Conservation (phyloP, 2,113 vertebrate species). For the Nycticorax nycticorax region DNA sequence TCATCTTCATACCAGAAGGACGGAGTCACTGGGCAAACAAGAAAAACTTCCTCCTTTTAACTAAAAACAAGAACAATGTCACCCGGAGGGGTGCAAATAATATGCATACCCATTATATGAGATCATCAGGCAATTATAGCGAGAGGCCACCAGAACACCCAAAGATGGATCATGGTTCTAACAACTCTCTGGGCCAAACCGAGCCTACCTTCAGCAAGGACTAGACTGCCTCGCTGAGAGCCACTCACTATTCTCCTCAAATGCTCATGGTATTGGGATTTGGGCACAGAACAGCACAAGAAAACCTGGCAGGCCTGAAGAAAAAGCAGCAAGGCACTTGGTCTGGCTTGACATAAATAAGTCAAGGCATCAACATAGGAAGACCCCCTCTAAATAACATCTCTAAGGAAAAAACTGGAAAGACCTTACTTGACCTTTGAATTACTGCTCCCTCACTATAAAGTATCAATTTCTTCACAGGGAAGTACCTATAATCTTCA, state of each 20-base stretch:
- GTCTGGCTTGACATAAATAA: neutral
- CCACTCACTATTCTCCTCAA: neutral
- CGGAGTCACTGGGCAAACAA: constrained; percentile 67
- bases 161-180: fast-evolving
- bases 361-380: neutral
- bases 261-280: fast-evolving
- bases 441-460: neutral
- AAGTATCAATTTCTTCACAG: constrained; percentile 20
- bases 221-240: fast-evolving
- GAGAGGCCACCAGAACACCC: neutral
- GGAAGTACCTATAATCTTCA: constrained; percentile 36
- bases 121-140: neutral
- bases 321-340: neutral
- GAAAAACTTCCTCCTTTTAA: constrained; percentile 62
- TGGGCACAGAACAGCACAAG: neutral
- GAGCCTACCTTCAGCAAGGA: neutral
- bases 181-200: neutral
- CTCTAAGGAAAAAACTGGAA: neutral
- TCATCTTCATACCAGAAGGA: constrained; percentile 74
- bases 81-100: constrained; percentile 26
- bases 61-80: constrained; percentile 57
- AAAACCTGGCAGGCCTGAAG: neutral
- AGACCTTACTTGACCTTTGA: constrained; percentile 28
- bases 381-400: neutral
- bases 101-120: neutral